Evolutionary conservation across 2,888 invertebrate species (phyloP), one percentile per base, ranked within the genome.

Genomic region (Neelides folsomi): DNA sequence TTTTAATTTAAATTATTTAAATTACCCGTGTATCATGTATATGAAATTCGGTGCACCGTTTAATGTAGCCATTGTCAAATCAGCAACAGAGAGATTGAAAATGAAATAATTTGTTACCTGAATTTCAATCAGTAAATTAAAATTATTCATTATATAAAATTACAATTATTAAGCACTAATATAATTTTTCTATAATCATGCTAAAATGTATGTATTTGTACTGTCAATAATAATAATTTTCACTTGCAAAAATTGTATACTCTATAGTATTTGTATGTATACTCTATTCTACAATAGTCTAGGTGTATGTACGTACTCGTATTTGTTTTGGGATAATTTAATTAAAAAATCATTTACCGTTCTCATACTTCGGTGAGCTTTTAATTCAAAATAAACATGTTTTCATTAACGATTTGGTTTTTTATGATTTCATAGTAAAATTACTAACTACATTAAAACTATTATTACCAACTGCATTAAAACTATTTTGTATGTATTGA

Each of bases 1-100:
- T n/a, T n/a, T 27, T 27, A 27, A 27, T 27, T 27, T 3, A 27
- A 39, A 9, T 37, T 36, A 12, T 34, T 9, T 18, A 27, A 58
- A 70, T 69, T 66, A 80, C 80, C 80, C 82, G 70, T 87, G 83
- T 53, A 92, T 71, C 81, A 90, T 86, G 72, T 86, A 90, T 65
- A 86, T 81, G 68, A 87, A 89, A 73, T 89, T 90, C 75, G 90
- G 90, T 58, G 83, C 79, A 66, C 89, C 87, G 71, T 92, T 92
- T 65, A 92, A 77, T 2, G 84, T 77, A 0, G 89, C 85, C 77
- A 90, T 86, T 71, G 89, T 77, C 58, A 88, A 75, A 68, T 92
- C 90, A 18, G 90, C 87, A 41, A 86, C 78, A 52, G 88, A 88
- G 50, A 93, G 75, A 70, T 92, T 92, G 58, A 92, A 81, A 58